Conservation (phyloP, 2,797 vertebrate genomes). For the Poecilia gillii region DNA sequence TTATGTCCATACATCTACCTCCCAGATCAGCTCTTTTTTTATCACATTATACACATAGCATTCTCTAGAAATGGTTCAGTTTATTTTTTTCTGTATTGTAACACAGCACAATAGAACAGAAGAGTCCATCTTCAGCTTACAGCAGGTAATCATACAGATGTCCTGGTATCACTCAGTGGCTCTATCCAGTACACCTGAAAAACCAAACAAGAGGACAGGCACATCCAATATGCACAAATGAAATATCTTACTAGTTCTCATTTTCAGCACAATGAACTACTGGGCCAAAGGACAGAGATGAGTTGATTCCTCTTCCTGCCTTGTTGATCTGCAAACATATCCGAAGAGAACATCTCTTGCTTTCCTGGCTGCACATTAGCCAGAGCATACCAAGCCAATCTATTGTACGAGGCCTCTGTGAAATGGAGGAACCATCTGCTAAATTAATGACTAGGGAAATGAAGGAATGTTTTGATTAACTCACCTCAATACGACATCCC, state of each 20-base stretch:
- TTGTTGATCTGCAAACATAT: conserved; percentile 84
- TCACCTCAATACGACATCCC: conserved; percentile 86
- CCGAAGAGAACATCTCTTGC: conserved; percentile 39
- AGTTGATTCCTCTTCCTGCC: conserved; percentile 89
- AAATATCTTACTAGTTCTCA: not conserved
- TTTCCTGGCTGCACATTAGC: conserved; percentile 31
- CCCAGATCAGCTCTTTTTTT: conserved; percentile 9
- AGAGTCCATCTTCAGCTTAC: conserved; percentile 38
- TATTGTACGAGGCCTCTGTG: conserved; percentile 36
- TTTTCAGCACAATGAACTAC: conserved; percentile 65
- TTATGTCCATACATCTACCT: not conserved
- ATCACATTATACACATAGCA: conserved; percentile 4
- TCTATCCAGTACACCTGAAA: conserved; percentile 88
- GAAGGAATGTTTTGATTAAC: conserved; percentile 45
- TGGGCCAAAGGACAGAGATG: conserved; percentile 87
- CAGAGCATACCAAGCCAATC: conserved; percentile 20
- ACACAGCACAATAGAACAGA: conserved; percentile 10
- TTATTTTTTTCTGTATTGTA: not conserved
- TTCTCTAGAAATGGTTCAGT: conserved; percentile 4
- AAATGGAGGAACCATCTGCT: conserved; percentile 32
- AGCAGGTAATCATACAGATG: conserved; percentile 85
- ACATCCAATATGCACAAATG: not conserved
- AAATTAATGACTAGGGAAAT: conserved; percentile 27
- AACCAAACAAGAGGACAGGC: conserved; percentile 1
- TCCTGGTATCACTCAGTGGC: conserved; percentile 78